phyloP scores from a whole-genome alignment of 37 sponge, comb jelly and placozoan genomes.

The Geodia barretti region DNA sequence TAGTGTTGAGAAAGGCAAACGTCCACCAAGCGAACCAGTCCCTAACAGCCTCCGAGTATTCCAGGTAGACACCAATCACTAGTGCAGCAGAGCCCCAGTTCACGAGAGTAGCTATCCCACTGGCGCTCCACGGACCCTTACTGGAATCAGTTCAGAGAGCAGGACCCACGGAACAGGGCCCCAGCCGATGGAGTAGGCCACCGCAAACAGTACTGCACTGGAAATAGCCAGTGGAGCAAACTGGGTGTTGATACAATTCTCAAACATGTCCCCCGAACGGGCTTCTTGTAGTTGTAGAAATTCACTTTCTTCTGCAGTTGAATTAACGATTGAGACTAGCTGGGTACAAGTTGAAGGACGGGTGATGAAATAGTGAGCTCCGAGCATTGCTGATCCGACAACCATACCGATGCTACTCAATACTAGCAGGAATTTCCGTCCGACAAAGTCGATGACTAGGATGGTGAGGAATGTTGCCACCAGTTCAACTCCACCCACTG shows the following conservation, averaged over 20 bases:
- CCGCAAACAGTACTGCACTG: slow-evolving; percentile 46
- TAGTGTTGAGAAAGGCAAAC: slow-evolving; percentile 30
- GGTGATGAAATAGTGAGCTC: slow-evolving; percentile 27
- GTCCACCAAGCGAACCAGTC: slow-evolving; percentile 58
- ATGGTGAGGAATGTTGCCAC: slow-evolving; percentile 34
- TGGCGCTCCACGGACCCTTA: slow-evolving; percentile 40
- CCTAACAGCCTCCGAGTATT: slow-evolving; percentile 17
- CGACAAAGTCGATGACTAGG: slow-evolving; percentile 55
- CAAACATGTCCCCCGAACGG: neutral
- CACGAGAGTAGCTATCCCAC: slow-evolving; percentile 49
- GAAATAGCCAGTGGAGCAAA: slow-evolving; percentile 48
- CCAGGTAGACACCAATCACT: slow-evolving; percentile 41
- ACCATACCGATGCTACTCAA: slow-evolving; percentile 40
- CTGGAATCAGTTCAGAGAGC: slow-evolving; percentile 67
- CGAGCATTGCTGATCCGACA: slow-evolving; percentile 29
- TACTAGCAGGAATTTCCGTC: slow-evolving; percentile 65
- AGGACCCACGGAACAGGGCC: slow-evolving; percentile 83
- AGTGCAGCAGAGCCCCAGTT: slow-evolving; percentile 65
- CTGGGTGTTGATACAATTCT: neutral
- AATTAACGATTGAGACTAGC: neutral
- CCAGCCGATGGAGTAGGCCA: slow-evolving; percentile 63
- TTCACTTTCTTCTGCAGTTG: too few species aligned
- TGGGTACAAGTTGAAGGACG: slow-evolving; percentile 5
- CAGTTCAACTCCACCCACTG: slow-evolving; percentile 30
- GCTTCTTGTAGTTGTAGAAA: neutral